A percentile compares a stretch with the other conserved stretches of the same genome.
Conservation (phyloP, 2,888 invertebrate genomes). For the Unio pictorum region DNA sequence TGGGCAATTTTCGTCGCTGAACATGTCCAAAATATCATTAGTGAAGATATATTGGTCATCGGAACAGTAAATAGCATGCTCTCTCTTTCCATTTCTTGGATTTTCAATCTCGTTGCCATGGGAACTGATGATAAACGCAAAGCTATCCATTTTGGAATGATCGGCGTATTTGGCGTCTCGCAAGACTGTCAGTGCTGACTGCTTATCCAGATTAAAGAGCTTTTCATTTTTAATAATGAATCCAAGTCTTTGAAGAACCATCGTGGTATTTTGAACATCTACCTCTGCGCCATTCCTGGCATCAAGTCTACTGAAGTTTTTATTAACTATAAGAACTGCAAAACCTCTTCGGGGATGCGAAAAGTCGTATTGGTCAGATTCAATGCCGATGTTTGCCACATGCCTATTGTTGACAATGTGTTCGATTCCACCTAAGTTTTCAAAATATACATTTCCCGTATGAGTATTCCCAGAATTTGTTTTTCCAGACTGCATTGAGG, state of each 20-base stretch:
- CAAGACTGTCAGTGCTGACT: conserved; percentile 16
- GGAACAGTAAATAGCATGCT: conserved; percentile 31
- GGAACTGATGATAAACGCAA: conserved; percentile 29
- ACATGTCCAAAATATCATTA: conserved; percentile 33
- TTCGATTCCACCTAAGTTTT: no score
- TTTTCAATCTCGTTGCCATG: conserved; percentile 26
- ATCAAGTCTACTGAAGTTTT: conserved; percentile 13
- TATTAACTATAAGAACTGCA: conserved; percentile 28
- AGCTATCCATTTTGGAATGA: conserved; percentile 27
- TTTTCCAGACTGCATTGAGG: no score
- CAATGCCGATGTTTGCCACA: no score
- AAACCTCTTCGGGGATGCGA: conserved; percentile 19
- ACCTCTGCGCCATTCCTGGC: conserved; percentile 20
- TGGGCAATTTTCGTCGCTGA: conserved; percentile 27
- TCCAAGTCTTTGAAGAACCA: conserved; percentile 24
- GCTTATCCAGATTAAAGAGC: conserved; percentile 16
- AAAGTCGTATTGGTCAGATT: conserved; percentile 22
- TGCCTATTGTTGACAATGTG: no score
- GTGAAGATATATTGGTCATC: conserved; percentile 29
- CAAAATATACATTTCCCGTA: no score
- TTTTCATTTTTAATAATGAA: conserved; percentile 12
- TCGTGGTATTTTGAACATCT: conserved; percentile 24
- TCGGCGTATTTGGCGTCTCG: conserved; percentile 11
- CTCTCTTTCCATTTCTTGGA: conserved; percentile 13
- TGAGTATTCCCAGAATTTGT: no score